Evolutionary conservation across 2,888 invertebrate species (phyloP), one percentile per base, ranked within the genome.

Genomic region (Hydroisotoma schaefferi): DNA sequence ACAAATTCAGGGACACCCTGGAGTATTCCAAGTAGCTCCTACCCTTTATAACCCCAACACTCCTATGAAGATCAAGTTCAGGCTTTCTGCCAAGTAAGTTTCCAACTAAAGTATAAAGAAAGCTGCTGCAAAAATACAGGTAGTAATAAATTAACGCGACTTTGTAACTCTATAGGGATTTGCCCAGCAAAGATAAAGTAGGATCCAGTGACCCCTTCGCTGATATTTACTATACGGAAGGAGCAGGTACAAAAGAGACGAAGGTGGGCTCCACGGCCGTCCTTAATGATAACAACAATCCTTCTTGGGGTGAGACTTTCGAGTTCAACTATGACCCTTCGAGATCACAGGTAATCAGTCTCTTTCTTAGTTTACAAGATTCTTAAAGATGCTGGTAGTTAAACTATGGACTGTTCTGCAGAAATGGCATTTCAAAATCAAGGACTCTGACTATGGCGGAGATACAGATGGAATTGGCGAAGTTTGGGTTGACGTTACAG

Each of bases 381-480:
- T 53, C 28, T 29, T 20, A 22, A 20, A 29, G 28, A 12, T n/a
- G n/a, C n/a, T n/a, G n/a, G n/a, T n/a, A n/a, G n/a, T 28, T 28
- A 27, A 51, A 26, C 51, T 12, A 28, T 33, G 15, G 27, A 29
- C 22, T 55, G 3, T 22, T 47, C 23, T 33, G 12, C 44, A 69
- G 66, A 67, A 63, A 63, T 67, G 63, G 63, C 37, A 52, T 5
- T 62, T 67, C 28, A 52, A 58, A 40, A 48, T 67, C 23, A 59
- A 61, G 48, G 67, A 67, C 38, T 52, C 61, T 40, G 67, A 67
- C 51, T 59, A 62, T 55, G 63, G 63, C 25, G 18, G 54, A 0
- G 67, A 67, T 25, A 61, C 59, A 40, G 67, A 67, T 43, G 59
- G 61, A 1, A 59, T 47, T 4, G 67, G 67, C 26, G 59, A 67